Conservation (phyloP, 2,113 vertebrate species). For the Tauraco erythrolophus region DNA sequence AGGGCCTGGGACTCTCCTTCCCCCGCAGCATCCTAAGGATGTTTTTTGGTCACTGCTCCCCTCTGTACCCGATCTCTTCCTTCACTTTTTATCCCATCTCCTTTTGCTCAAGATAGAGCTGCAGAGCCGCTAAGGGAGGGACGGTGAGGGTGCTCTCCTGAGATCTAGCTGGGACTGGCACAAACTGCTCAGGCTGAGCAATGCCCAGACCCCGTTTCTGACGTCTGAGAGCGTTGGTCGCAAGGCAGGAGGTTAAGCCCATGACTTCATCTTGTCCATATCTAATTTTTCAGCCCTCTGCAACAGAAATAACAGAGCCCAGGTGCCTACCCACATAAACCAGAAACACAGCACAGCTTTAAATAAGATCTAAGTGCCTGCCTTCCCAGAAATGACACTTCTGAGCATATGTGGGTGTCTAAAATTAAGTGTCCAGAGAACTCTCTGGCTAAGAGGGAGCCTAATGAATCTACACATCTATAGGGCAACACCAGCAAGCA, state of each 20-base stretch:
- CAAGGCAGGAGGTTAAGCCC: not conserved
- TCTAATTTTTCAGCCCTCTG: not conserved
- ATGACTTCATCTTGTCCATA: not conserved
- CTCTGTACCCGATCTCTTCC: not conserved
- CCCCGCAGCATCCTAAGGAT: not conserved
- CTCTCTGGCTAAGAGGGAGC: not conserved
- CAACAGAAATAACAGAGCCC: not conserved
- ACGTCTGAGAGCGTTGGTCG: rapidly evolving
- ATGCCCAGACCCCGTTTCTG: not conserved
- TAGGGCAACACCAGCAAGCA: not conserved
- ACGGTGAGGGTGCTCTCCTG: not conserved
- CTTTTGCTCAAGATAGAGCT: not conserved
- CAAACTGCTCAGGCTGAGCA: not conserved
- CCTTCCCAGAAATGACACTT: conserved; percentile 12
- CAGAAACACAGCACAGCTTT: conserved; percentile 5
- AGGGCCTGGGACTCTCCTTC: not conserved
- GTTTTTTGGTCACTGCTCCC: not conserved
- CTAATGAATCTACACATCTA: not conserved
- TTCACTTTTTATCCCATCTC: not conserved
- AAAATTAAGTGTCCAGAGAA: not conserved
- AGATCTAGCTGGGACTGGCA: not conserved
- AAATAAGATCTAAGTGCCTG: not conserved
- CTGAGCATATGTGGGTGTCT: not conserved
- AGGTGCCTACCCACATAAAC: not conserved
- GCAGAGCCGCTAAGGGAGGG: not conserved